These are phyloP conservation scores for Hypercompe scribonia DNA, from an alignment of 2,888 invertebrate genomes.

Conservation along the genomic window DNA sequence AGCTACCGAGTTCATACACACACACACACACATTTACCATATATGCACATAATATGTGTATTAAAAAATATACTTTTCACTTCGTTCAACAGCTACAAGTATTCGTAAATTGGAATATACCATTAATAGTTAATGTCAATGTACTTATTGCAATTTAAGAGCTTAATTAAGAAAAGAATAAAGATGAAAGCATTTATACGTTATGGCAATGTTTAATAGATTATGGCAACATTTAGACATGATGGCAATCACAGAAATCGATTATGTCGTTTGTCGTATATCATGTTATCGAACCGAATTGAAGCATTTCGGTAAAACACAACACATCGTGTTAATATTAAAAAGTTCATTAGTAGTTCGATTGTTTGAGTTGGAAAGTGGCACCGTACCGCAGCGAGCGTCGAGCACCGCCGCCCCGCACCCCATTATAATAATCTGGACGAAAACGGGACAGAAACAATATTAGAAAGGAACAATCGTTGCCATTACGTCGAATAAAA, in stretches of 20 bases:
- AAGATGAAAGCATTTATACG: slow-evolving; percentile 10
- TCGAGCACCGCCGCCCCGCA: slow-evolving; percentile 54
- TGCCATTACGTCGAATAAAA: slow-evolving; percentile 86
- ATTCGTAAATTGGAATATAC: background rate
- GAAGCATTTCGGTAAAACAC: slow-evolving; percentile 31
- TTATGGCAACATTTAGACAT: slow-evolving; percentile 1
- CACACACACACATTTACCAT: background rate
- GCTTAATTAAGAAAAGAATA: slow-evolving; percentile 6
- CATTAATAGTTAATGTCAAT: background rate
- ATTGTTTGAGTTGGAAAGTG: slow-evolving; percentile 46
- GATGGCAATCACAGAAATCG: slow-evolving; percentile 15
- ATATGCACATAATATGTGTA: too few species aligned
- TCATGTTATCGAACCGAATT: slow-evolving; percentile 29
- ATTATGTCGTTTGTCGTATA: slow-evolving; percentile 13
- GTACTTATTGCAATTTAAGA: background rate
- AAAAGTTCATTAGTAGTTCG: slow-evolving; percentile 51
- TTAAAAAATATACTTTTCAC: background rate
- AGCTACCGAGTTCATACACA: background rate
- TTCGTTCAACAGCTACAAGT: background rate
- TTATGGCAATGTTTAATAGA: slow-evolving; percentile 6
- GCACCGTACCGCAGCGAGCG: slow-evolving; percentile 48
- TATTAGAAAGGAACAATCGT: slow-evolving; percentile 83
- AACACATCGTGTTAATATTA: slow-evolving; percentile 43
- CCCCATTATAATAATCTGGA: slow-evolving; percentile 81
- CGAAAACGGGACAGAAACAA: slow-evolving; percentile 76